Conservation (phyloP, 2,797 vertebrate species). For the Gobio occitaniae region DNA sequence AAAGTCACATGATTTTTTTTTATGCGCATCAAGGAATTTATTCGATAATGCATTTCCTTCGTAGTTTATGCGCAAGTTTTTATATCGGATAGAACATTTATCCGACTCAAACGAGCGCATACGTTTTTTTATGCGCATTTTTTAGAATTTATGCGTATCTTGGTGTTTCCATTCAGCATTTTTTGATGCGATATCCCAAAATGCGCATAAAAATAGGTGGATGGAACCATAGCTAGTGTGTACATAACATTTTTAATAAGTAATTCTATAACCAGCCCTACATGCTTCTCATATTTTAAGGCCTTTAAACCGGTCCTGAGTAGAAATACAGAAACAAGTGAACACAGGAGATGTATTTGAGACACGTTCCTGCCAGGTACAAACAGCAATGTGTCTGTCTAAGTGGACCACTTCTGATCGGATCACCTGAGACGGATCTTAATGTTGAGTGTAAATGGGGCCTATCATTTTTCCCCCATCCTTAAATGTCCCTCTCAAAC, state of each 20-base stretch:
- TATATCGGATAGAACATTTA: no score
- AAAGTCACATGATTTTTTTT: no score
- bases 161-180: no score
- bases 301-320: not conserved
- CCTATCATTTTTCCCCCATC: constrained; percentile 26
- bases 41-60: no score
- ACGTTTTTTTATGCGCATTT: no score
- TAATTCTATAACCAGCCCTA: not conserved
- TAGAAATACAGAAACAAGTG: not conserved
- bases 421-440: constrained; percentile 1
- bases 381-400: not conserved
- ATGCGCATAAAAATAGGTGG: no score
- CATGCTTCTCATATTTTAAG: not conserved
- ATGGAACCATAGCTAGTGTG: not conserved
- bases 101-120: no score
- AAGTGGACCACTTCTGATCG: not conserved
- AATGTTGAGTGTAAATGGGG: not conserved
- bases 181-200: no score
- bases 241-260: not conserved
- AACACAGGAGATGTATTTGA: not conserved
- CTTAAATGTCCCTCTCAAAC: constrained; percentile 18
- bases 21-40: no score
- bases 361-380: not conserved
- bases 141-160: no score
- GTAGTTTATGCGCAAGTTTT: no score